phyloP scores from a whole-genome alignment of 2,888 invertebrate species.

The Ichneumon xanthorius region DNA sequence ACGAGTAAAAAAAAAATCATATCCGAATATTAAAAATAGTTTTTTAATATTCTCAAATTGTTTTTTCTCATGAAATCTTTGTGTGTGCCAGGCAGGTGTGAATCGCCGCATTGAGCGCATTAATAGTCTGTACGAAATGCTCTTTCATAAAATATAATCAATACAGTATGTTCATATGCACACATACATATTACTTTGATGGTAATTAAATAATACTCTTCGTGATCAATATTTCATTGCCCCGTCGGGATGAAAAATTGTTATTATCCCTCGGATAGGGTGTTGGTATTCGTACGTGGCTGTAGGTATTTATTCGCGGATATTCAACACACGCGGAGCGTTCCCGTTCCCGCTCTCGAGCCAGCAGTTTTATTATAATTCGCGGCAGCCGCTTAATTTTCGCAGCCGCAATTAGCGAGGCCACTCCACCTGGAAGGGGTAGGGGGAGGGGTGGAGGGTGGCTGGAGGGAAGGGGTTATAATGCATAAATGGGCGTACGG shows the following conservation, averaged over 20 bases:
- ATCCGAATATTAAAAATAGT: too few species aligned
- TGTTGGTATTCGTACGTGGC: conserved; percentile 12
- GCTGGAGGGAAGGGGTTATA: conserved; percentile 30
- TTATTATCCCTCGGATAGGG: background rate
- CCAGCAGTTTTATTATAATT: conserved; percentile 65
- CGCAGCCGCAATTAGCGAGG: conserved; percentile 68
- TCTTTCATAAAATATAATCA: too few species aligned
- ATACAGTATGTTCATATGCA: background rate
- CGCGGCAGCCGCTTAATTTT: conserved; percentile 67
- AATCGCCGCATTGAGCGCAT: too few species aligned
- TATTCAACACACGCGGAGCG: conserved; percentile 48
- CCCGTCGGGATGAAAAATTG: conserved; percentile 6
- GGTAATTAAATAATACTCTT: background rate
- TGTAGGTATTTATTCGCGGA: conserved; percentile 37
- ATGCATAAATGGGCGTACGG: conserved; percentile 55
- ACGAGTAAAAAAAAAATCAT: too few species aligned
- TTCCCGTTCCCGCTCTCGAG: conserved; percentile 36
- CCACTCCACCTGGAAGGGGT: conserved; percentile 41
- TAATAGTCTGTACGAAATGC: too few species aligned
- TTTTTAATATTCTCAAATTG: too few species aligned
- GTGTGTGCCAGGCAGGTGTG: too few species aligned
- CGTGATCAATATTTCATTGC: conserved; percentile 29
- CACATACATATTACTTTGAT: background rate
- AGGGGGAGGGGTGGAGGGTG: too few species aligned
- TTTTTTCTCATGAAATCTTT: too few species aligned